phyloP scores from a whole-genome alignment of 92 coral and sea anemone genomes.

The Plumapathes pennacea region DNA sequence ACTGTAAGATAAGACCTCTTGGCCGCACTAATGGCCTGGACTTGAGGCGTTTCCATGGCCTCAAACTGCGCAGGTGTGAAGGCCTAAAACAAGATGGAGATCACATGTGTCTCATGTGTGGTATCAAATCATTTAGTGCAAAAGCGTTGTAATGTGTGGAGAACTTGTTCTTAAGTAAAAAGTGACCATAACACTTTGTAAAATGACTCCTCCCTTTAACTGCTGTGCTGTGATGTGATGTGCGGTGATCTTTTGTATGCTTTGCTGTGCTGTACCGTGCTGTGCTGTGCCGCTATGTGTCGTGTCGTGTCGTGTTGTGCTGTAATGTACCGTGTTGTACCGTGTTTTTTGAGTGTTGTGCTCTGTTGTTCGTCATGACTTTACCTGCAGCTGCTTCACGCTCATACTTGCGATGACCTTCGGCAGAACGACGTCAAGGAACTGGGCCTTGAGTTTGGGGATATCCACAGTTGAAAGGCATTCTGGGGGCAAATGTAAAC shows the following conservation, averaged over 20 bases:
- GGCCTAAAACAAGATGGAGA: slow-evolving; percentile 59
- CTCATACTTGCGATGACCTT: slow-evolving; percentile 67
- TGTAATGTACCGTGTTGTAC: too few species aligned
- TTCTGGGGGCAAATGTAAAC: background rate
- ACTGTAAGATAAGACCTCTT: slow-evolving; percentile 47
- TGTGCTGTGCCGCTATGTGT: too few species aligned
- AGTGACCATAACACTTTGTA: too few species aligned
- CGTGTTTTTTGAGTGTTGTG: too few species aligned
- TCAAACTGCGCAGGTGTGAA: slow-evolving; percentile 75
- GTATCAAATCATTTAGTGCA: too few species aligned
- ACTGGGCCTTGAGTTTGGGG: slow-evolving; percentile 61
- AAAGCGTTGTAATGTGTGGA: too few species aligned
- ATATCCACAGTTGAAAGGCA: slow-evolving; percentile 50
- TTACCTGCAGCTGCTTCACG: slow-evolving; percentile 62
- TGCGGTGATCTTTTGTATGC: too few species aligned
- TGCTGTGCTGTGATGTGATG: too few species aligned
- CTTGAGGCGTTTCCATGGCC: slow-evolving; percentile 89
- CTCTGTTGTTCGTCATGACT: background rate
- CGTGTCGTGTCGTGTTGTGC: too few species aligned
- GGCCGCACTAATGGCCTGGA: slow-evolving; percentile 77
- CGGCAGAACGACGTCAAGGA: slow-evolving; percentile 87
- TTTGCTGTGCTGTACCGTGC: too few species aligned
- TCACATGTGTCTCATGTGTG: background rate
- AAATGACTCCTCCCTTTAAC: too few species aligned
- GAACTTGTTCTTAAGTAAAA: too few species aligned